Percentiles rank a stretch among this genome's conserved stretches.
phyloP scores from a whole-genome alignment of 2,888 invertebrate genomes.

The Sturmia bella region DNA sequence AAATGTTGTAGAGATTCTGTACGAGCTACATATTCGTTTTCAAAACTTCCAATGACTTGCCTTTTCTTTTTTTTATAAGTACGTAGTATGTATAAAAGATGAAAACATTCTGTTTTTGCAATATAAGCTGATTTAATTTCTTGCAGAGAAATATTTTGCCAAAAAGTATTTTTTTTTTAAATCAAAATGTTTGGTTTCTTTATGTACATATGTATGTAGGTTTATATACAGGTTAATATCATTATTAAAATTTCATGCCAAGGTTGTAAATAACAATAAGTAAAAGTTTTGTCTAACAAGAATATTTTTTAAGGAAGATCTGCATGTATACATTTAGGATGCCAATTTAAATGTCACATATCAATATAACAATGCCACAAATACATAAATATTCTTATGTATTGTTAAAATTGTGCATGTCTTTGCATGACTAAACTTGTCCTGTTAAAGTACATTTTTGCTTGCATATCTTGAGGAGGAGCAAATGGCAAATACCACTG shows the following conservation, averaged over 20 bases:
- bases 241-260: too few relatives aligned
- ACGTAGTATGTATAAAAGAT: too few relatives aligned
- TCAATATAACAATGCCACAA: constrained; percentile 1
- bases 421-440: constrained; percentile 10
- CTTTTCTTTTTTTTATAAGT: too few relatives aligned
- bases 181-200: neutral
- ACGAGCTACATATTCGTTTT: too few relatives aligned
- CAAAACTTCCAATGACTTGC: too few relatives aligned
- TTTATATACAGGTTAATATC: neutral
- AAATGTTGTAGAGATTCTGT: neutral
- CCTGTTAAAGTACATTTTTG: neutral
- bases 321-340: neutral
- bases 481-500: neutral
- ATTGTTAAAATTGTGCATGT: neutral
- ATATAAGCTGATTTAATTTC: too few relatives aligned
- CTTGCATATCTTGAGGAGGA: neutral
- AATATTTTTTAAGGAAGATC: too few relatives aligned
- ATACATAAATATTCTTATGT: neutral
- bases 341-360: constrained; percentile 1
- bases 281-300: too few relatives aligned
- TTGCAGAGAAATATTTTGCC: too few relatives aligned
- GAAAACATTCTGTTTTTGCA: too few relatives aligned
- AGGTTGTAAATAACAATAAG: too few relatives aligned
- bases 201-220: neutral
- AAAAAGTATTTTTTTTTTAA: too few relatives aligned